Conservation (phyloP, 2,797 vertebrate genomes). For the Sparidentex hasta region DNA sequence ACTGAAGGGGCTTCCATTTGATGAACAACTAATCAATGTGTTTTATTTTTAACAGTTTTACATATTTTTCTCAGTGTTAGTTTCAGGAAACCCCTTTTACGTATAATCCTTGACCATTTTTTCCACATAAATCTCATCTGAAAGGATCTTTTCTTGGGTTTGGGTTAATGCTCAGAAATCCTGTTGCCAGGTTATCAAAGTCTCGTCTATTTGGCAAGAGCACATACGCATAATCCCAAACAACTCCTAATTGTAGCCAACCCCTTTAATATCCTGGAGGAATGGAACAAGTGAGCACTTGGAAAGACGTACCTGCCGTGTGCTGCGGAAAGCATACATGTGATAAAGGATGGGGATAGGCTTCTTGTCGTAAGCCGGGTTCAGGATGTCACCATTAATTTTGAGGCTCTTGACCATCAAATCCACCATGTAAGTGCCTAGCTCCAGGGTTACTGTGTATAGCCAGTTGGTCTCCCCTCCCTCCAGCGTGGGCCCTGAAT, state of each 20-base stretch:
- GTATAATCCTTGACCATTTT: constrained; percentile 12
- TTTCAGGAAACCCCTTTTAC: constrained; percentile 24
- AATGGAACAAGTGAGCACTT: neutral
- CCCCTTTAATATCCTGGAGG: neutral
- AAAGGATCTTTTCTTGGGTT: constrained; percentile 10
- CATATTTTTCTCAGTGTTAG: constrained; percentile 5
- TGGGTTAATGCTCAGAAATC: constrained; percentile 35
- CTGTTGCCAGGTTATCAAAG: constrained; percentile 25
- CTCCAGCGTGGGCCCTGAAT: constrained; percentile 80
- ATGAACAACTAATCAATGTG: neutral
- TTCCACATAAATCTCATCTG: constrained; percentile 20
- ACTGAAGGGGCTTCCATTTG: constrained; percentile 4
- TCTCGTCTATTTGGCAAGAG: neutral
- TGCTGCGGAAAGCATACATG: constrained; percentile 93
- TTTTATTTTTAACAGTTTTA: constrained; percentile 12
- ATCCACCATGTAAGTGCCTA: constrained; percentile 92
- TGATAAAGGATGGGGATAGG: constrained; percentile 94
- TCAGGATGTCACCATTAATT: constrained; percentile 86
- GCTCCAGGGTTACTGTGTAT: constrained; percentile 81
- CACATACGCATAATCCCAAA: neutral
- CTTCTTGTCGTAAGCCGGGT: constrained; percentile 61
- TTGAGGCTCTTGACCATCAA: constrained; percentile 89
- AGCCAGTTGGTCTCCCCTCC: constrained; percentile 86
- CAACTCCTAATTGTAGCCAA: neutral
- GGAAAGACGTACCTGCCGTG: constrained; percentile 86